Conservation (phyloP, 2,797 vertebrate genomes). For the Peromyscus aztecus region DNA sequence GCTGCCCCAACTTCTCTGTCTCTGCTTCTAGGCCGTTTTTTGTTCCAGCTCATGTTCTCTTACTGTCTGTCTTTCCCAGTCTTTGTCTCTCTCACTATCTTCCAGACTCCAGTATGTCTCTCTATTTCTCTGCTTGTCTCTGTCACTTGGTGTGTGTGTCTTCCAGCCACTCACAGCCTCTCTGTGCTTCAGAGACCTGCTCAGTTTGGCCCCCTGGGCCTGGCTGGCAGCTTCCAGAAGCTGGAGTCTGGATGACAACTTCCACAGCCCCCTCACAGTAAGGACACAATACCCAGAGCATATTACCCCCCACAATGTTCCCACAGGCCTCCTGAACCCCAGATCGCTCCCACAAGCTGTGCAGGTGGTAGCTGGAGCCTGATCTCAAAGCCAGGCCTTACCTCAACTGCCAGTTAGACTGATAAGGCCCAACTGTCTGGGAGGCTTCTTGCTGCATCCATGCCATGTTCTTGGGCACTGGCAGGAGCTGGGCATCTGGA, state of each 20-base stretch:
- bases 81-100: neutral
- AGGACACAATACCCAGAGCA: neutral
- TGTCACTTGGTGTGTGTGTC: neutral
- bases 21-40: neutral
- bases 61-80: neutral
- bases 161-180: neutral
- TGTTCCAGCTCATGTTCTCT: neutral
- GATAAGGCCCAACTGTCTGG: slow-evolving; percentile 9
- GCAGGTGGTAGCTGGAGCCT: neutral
- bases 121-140: neutral
- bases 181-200: neutral
- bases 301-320: neutral
- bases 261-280: neutral
- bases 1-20: neutral
- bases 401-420: neutral
- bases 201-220: neutral
- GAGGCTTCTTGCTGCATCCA: neutral
- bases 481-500: neutral
- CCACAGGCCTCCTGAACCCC: neutral
- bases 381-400: neutral
- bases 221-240: neutral
- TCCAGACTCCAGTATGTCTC: neutral
- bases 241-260: neutral
- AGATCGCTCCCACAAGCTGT: neutral
- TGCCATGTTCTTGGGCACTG: neutral